Conservation (phyloP, 2,797 vertebrate species). For the Lagocephalus sceleratus region DNA sequence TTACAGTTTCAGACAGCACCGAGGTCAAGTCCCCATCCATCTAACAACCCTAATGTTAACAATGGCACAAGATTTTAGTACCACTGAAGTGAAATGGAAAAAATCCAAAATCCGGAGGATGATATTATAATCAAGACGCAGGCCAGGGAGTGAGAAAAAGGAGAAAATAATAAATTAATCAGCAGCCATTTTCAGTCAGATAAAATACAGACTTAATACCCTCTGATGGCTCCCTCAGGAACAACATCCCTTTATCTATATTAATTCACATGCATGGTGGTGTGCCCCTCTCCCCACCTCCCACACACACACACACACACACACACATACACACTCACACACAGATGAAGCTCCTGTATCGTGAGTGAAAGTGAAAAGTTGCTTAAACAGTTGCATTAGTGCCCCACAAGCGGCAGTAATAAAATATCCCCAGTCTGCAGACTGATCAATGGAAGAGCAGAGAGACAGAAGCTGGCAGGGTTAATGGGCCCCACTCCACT, state of each 20-base stretch:
- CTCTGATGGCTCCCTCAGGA: slow-evolving; percentile 38
- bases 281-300: background rate
- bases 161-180: background rate
- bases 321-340: slow-evolving; percentile 19
- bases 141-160: background rate
- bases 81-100: too few relatives aligned
- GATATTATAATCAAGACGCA: background rate
- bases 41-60: too few relatives aligned
- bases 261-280: slow-evolving; percentile 9
- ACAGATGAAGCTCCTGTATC: slow-evolving; percentile 35
- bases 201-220: slow-evolving; percentile 31
- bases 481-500: slow-evolving; percentile 83
- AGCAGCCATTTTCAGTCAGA: slow-evolving; percentile 10
- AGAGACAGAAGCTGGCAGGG: slow-evolving; percentile 79
- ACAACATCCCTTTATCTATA: slow-evolving; percentile 25
- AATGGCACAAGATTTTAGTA: too few relatives aligned
- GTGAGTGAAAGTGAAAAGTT: slow-evolving; percentile 51
- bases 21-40: too few relatives aligned
- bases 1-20: too few relatives aligned
- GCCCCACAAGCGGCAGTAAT: slow-evolving; percentile 77
- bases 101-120: background rate
- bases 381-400: slow-evolving; percentile 61
- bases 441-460: slow-evolving; percentile 88
- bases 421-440: slow-evolving; percentile 87
- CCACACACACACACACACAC: background rate